phyloP scores from a whole-genome alignment of 2,113 vertebrate species.

The Chlamydotis undulata region DNA sequence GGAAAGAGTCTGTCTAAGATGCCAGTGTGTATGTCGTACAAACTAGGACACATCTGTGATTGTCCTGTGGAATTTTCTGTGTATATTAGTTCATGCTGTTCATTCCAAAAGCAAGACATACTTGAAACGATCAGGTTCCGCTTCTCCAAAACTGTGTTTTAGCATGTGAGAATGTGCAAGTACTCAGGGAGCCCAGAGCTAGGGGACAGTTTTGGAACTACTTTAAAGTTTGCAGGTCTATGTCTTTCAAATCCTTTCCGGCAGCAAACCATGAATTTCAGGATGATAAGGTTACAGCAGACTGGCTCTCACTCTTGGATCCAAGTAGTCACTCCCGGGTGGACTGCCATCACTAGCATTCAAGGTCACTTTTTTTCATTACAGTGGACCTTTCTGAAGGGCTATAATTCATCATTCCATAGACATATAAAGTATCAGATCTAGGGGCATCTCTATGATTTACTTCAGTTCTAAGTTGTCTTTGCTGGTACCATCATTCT shows the following conservation, averaged over 20 bases:
- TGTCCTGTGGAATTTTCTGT: background rate
- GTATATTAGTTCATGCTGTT: background rate
- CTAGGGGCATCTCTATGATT: background rate
- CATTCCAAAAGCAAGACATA: background rate
- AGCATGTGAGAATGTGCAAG: background rate
- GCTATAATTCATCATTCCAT: slow-evolving; percentile 2
- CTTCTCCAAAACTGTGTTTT: background rate
- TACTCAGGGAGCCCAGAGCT: background rate
- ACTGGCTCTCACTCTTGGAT: background rate
- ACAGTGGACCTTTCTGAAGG: slow-evolving; percentile 3
- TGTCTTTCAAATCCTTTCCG: background rate
- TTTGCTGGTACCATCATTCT: background rate
- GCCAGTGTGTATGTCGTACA: background rate
- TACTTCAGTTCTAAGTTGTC: background rate
- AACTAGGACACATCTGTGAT: background rate
- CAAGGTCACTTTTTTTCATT: slow-evolving; percentile 27
- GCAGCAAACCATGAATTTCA: background rate
- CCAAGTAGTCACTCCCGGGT: background rate
- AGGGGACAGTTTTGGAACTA: background rate
- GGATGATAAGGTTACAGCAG: slow-evolving; percentile 15
- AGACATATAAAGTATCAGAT: background rate
- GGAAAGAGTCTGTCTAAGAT: background rate
- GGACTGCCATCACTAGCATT: slow-evolving; percentile 8
- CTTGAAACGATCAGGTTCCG: background rate
- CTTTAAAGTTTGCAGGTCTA: background rate